phyloP scores from a whole-genome alignment of 1,140 invertebrate genomes.

The Acyrthosiphon pisum region DNA sequence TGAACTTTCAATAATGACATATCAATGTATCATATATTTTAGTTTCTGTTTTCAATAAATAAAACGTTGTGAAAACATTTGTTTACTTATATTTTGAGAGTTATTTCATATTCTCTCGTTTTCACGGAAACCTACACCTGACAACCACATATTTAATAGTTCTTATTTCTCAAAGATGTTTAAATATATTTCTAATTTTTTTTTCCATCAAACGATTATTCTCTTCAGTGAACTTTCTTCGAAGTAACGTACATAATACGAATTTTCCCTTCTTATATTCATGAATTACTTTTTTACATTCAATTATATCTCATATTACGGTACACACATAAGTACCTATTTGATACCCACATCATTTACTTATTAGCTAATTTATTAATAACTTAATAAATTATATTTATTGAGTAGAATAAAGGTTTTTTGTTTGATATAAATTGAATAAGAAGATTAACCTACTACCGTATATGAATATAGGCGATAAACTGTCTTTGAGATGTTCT shows the following conservation, averaged over 20 bases:
- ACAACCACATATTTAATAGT: not conserved
- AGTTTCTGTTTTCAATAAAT: too few species aligned
- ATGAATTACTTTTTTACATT: not conserved
- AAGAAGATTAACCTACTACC: not conserved
- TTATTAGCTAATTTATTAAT: not conserved
- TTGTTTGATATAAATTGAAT: not conserved
- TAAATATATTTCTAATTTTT: not conserved
- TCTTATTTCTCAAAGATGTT: not conserved
- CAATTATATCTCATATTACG: not conserved
- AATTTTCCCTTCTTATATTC: not conserved
- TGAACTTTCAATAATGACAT: too few species aligned
- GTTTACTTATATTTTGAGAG: too few species aligned
- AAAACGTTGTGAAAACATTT: too few species aligned
- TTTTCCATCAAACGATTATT: conserved; percentile 6
- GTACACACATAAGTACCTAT: not conserved
- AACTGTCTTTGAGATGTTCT: not conserved
- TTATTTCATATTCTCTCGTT: too few species aligned
- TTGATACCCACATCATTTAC: not conserved
- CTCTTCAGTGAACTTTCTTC: not conserved
- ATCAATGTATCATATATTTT: too few species aligned
- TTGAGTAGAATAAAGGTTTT: not conserved
- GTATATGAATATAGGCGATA: not conserved
- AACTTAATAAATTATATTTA: not conserved
- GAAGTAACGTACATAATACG: not conserved
- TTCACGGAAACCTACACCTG: not conserved